Conservation (phyloP, 2,888 invertebrate species). For the Lasius platythorax region DNA sequence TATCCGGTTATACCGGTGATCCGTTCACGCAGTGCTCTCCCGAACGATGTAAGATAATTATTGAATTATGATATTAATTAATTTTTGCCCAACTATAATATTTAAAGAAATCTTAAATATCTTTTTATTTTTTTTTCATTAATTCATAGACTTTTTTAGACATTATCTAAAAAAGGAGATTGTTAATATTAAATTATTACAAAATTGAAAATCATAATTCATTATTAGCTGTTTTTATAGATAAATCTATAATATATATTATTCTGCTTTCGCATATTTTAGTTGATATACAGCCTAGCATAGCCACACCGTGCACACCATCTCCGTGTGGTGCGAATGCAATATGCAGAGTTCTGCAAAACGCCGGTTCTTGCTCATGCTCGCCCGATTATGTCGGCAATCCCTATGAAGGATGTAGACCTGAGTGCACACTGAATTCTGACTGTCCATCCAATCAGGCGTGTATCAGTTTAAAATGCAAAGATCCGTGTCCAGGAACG, state of each 20-base stretch:
- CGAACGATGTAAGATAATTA: constrained; percentile 83
- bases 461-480: constrained; percentile 92
- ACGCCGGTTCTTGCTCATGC: constrained; percentile 92
- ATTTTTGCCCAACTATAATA: neutral
- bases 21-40: constrained; percentile 89
- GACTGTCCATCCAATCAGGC: constrained; percentile 92
- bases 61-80: neutral
- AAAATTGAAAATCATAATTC: neutral
- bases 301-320: constrained; percentile 88
- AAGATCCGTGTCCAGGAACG: constrained; percentile 91
- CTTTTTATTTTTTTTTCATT: neutral
- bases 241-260: neutral
- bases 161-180: neutral
- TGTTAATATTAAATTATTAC: constrained; percentile 17
- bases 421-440: constrained; percentile 92
- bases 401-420: constrained; percentile 91
- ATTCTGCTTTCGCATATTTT: constrained; percentile 29
- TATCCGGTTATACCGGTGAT: constrained; percentile 88
- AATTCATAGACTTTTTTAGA: neutral
- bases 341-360: constrained; percentile 91
- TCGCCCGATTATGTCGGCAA: constrained; percentile 90
- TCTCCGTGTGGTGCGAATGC: constrained; percentile 93
- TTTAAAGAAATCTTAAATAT: neutral
- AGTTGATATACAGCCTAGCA: constrained; percentile 64
- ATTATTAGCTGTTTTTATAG: neutral